Percentiles rank a stretch among this genome's conserved stretches.
Conservation (phyloP, 2,113 vertebrate genomes). For the Ginglymostoma cirratum region DNA sequence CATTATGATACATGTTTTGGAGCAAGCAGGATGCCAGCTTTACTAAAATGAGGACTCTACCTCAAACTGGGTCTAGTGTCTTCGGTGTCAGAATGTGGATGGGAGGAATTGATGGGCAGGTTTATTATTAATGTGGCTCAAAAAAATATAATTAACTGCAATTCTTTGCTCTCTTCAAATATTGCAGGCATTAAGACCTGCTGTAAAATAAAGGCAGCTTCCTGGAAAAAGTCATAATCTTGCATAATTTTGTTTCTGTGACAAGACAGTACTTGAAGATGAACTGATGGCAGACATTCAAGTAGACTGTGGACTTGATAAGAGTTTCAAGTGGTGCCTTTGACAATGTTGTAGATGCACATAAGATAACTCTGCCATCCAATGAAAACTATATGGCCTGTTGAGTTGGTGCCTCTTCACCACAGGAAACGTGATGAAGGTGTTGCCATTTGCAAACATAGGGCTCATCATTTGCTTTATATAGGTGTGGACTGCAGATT, state of each 20-base stretch:
- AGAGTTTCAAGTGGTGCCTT: background rate
- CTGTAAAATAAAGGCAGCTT: background rate
- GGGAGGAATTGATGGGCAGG: background rate
- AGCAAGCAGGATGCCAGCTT: background rate
- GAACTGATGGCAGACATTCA: background rate
- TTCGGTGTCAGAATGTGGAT: background rate
- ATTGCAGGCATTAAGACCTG: background rate
- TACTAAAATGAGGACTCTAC: background rate
- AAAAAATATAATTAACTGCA: background rate
- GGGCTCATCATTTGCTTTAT: conserved; percentile 22
- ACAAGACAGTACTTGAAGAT: background rate
- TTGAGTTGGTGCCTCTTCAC: background rate
- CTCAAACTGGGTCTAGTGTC: background rate
- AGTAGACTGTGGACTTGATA: background rate
- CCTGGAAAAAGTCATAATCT: background rate
- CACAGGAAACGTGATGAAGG: conserved; percentile 4
- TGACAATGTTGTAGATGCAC: background rate
- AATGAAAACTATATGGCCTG: background rate
- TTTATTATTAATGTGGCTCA: background rate
- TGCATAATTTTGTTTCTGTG: background rate
- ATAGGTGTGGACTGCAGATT: background rate
- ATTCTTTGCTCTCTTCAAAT: background rate
- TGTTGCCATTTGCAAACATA: conserved; percentile 15
- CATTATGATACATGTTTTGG: background rate
- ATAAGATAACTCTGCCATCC: background rate